A percentile compares a stretch with the other conserved stretches of the same genome.
These are phyloP conservation scores for Rynchops niger DNA, from an alignment of 2,113 vertebrate genomes.

Conservation along the genomic window DNA sequence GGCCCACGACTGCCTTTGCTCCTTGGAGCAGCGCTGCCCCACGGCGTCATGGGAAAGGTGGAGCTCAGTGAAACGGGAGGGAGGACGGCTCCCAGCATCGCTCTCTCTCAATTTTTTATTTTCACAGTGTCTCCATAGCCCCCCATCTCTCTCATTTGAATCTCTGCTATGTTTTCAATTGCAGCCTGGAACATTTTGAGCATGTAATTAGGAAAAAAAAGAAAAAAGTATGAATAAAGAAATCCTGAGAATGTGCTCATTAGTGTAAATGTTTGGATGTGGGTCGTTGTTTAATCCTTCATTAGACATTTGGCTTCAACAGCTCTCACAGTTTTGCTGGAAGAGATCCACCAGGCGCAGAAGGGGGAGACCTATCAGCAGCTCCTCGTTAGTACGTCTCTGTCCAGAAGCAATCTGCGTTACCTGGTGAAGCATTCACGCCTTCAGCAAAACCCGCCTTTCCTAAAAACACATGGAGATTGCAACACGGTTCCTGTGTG, in stretches of 20 bases:
- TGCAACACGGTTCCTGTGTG: background rate
- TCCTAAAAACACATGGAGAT: fast-evolving
- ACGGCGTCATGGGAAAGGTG: fast-evolving
- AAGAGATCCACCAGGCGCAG: background rate
- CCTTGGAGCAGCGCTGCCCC: background rate
- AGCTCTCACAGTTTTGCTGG: background rate
- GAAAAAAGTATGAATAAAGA: background rate
- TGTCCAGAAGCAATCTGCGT: background rate
- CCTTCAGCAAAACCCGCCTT: background rate
- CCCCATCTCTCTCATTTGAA: background rate
- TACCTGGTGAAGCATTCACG: fast-evolving
- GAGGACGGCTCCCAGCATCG: background rate
- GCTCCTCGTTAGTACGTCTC: background rate
- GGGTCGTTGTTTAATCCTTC: background rate
- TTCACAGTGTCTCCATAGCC: background rate
- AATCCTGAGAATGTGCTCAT: background rate
- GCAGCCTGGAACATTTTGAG: background rate
- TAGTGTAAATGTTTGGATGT: background rate
- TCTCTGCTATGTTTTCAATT: background rate
- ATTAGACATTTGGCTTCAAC: background rate
- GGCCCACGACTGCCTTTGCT: background rate
- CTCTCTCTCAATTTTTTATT: background rate
- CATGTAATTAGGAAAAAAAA: background rate
- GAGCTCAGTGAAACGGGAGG: fast-evolving
- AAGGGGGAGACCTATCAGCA: background rate